Evolutionary conservation across 2,113 vertebrate species (phyloP), one percentile per base, ranked within the genome.

Genomic region (Sander vitreus): DNA sequence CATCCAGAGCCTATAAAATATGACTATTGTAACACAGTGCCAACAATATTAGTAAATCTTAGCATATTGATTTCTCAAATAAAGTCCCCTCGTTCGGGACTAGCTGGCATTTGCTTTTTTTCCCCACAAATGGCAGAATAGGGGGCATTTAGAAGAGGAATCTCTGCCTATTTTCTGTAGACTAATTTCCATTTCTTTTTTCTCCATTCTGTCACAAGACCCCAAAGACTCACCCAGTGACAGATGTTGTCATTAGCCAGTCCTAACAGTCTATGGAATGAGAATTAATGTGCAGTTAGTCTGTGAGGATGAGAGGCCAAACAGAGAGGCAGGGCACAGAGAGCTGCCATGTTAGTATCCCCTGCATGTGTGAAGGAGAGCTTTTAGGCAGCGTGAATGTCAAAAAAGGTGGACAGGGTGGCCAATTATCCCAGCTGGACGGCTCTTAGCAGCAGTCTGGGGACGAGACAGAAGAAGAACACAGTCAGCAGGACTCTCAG

Each of bases 371-470:
- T 72, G 70, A 76, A n/a, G 33, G 50, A 66, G 81, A 69, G 88
- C 83, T 89, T 85, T 72, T 67, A 92, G 81, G 80, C 88, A 68
- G 78, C 23, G 33, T 65, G 76, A 71, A 84, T 85, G 81, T 84
- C 76, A 88, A 77, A 25, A 85, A 81, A 78, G 71, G 73, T 80
- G 86, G 77, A 85, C 74, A 65, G 83, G 91, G 85, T 70, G 84
- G 78, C 78, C 90, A 94, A 94, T 95, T 95, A 94, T 91, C 91
- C 84, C 91, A 76, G 85, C 77, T 78, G 87, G 91, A 85, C 51
- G 65, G 88, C 87, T 90, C 87, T 87, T 74, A 89, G 89, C 87
- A 4, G 81, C 71, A 87, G 82, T 73, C 78, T 84, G 69, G 65
- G 81, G 85, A 91, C 64, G 53, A 75, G 65, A 85, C 55, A 55